Conservation (phyloP, 2,797 vertebrate species). For the Rhinatrema bivittatum region DNA sequence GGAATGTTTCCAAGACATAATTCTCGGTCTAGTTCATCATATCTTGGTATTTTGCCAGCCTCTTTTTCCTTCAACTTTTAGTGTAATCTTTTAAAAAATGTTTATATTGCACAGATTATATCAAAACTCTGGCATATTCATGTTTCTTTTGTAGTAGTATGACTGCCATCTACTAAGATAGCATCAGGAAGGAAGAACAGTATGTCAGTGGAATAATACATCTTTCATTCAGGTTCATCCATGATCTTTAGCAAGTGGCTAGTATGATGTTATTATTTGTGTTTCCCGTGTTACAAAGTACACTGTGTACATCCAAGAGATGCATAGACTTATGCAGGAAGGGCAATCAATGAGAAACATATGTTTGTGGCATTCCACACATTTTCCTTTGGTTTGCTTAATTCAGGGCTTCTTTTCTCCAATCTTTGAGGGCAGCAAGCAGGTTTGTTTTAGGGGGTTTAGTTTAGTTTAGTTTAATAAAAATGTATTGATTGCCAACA, state of each 20-base stretch:
- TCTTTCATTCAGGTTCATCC: slow-evolving; percentile 12
- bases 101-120: slow-evolving; percentile 31
- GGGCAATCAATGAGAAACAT: no score
- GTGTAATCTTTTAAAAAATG: slow-evolving; percentile 40
- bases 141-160: slow-evolving; percentile 20
- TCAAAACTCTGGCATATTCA: slow-evolving; percentile 19
- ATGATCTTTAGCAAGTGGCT: slow-evolving; percentile 15
- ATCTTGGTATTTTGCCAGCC: slow-evolving; percentile 38
- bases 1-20: slow-evolving; percentile 52
- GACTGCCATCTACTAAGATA: slow-evolving; percentile 15
- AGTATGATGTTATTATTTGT: slow-evolving; percentile 11
- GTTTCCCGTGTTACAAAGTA: slow-evolving; percentile 7
- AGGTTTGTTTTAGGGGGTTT: no score
- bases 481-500: no score
- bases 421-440: no score
- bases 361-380: no score
- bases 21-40: slow-evolving; percentile 50
- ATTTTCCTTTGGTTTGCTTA: no score
- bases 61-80: slow-evolving; percentile 37
- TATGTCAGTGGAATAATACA: slow-evolving; percentile 5
- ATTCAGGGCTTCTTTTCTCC: no score
- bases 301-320: slow-evolving; percentile 4
- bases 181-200: slow-evolving; percentile 19
- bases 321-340: slow-evolving; percentile 5
- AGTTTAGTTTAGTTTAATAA: no score